Evolutionary conservation across 2,888 invertebrate species (phyloP), one percentile per base, ranked within the genome.

Genomic region (Oligia fasciuncula): DNA sequence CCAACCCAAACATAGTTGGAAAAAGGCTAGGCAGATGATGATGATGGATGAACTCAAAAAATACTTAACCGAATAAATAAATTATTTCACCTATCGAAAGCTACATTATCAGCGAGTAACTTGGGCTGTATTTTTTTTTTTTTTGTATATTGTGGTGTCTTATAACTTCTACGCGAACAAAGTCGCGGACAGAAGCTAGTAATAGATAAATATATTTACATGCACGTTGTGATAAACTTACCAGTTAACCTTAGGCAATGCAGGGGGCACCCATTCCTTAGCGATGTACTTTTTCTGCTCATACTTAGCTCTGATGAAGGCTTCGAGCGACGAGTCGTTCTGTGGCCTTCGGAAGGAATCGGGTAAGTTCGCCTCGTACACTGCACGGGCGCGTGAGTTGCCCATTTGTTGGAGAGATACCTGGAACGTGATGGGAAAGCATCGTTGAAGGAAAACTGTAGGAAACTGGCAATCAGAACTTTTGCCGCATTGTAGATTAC

Each of bases 221-320:
- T 14, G 4, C 14, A 14, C 49, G 49, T 49, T 49, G 49, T 14
- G 4, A 1, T 14, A 49, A 14, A 49, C 71, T 71, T 43, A 71
- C 97, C 98, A 98, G 93, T 98, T 98, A 85, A 98, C 98, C 96
- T 98, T 98, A 9, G 99, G 99, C 89, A 98, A 96, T 11, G 98
- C 97, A 23, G 98, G 99, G 65, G 98, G 98, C 73, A 99, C 98
- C 99, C 99, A 99, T 96, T 99, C 99, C 91, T 98, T 98, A n/a
- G 99, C 99, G 91, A 99, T 99, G 95, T 99, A 99, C 94, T 99
- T 99, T 97, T 99, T 99, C 93, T 99, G 98, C 95, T 99, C 99
- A 94, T 99, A 99, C 96, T 99, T 99, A 84, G 99, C 99, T 86
- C 99, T 97, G 90, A 99, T 99, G 95, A 99, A 99, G 76, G 98